These are phyloP conservation scores for Epinephelus fuscoguttatus DNA, from an alignment of 2,113 vertebrate species.

Conservation along the genomic window DNA sequence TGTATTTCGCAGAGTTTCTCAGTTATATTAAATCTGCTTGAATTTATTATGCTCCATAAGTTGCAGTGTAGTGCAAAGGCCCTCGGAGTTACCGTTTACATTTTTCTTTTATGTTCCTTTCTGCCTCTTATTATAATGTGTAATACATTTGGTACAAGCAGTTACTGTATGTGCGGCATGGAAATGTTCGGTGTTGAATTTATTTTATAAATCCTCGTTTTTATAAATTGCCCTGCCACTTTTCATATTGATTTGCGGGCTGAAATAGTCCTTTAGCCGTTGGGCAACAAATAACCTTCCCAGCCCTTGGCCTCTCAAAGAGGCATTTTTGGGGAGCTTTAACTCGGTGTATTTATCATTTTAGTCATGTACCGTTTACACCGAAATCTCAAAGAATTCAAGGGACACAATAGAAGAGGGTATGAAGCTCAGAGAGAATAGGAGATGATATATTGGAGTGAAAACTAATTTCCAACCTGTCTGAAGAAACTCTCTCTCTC, in stretches of 20 bases:
- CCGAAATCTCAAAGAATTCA: constrained; percentile 66
- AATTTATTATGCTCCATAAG: constrained; percentile 1
- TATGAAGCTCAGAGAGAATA: constrained; percentile 76
- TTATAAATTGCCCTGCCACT: constrained; percentile 64
- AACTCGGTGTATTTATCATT: constrained; percentile 81
- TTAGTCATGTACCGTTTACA: constrained; percentile 79
- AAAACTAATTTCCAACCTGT: constrained; percentile 85
- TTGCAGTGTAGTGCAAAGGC: neutral
- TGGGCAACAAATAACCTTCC: constrained; percentile 68
- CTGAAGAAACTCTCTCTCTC: constrained; percentile 67
- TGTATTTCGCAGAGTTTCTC: constrained; percentile 1
- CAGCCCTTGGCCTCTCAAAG: constrained; percentile 52
- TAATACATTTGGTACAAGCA: constrained; percentile 21
- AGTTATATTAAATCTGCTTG: constrained; percentile 20
- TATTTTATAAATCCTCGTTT: constrained; percentile 53
- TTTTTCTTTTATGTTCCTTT: constrained; percentile 11
- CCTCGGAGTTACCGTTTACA: neutral
- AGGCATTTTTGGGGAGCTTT: constrained; percentile 72
- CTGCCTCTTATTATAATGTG: constrained; percentile 6
- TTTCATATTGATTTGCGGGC: constrained; percentile 66
- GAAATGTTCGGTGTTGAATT: constrained; percentile 37
- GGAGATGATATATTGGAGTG: constrained; percentile 82
- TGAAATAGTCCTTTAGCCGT: constrained; percentile 69
- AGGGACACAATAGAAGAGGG: constrained; percentile 66
- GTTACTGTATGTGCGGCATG: constrained; percentile 13